phyloP scores from a whole-genome alignment of 2,113 vertebrate genomes.

The Calidris pygmaea region DNA sequence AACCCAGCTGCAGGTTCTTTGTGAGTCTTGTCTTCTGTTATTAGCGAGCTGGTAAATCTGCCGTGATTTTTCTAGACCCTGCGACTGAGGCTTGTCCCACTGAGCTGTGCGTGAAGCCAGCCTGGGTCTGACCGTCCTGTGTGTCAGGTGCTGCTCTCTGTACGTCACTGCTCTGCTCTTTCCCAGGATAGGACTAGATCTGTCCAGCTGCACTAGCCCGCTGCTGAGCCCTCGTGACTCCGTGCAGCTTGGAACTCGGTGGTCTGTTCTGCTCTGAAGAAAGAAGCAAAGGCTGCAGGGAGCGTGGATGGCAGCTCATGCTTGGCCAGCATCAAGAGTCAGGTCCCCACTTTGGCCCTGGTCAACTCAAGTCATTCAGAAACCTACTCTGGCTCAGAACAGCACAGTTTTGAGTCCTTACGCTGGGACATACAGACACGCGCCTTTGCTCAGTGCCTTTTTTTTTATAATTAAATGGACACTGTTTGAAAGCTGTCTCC shows the following conservation, averaged over 20 bases:
- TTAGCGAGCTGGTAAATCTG: neutral
- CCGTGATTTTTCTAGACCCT: neutral
- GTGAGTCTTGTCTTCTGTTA: neutral
- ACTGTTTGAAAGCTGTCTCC: neutral
- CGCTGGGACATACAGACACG: neutral
- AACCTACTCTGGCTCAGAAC: neutral
- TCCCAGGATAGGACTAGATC: neutral
- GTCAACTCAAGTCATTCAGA: neutral
- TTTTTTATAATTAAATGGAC: neutral
- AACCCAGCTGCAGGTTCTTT: neutral
- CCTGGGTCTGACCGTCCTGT: neutral
- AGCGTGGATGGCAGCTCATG: neutral
- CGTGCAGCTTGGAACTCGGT: neutral
- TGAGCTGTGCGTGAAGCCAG: neutral
- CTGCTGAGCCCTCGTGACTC: neutral
- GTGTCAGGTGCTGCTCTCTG: neutral
- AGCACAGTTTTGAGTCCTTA: neutral
- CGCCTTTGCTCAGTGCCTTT: neutral
- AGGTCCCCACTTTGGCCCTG: neutral
- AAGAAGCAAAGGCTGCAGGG: neutral
- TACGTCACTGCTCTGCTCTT: neutral
- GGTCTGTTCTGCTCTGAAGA: neutral
- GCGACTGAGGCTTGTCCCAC: neutral
- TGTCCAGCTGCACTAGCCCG: neutral
- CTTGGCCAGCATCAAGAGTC: neutral